Conservation (phyloP, 1,140 invertebrate species). For the Heliconius melpomene region DNA sequence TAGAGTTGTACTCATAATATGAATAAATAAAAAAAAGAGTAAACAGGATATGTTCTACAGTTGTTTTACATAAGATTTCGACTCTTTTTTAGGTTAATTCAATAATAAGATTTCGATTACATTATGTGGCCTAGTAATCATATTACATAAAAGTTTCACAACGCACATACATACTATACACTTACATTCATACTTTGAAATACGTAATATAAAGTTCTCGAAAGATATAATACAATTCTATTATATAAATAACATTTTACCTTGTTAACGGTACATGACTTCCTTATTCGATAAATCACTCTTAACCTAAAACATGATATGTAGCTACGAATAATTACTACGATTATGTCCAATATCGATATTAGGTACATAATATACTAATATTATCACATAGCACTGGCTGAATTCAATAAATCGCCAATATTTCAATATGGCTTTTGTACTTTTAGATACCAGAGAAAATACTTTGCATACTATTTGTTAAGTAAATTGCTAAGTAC, state of each 20-base stretch:
- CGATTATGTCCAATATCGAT: conserved; percentile 20
- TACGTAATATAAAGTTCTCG: conserved; percentile 11
- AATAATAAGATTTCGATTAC: background rate
- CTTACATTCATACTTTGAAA: background rate
- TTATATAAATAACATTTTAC: background rate
- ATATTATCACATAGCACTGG: conserved; percentile 74
- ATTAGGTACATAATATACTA: conserved; percentile 38
- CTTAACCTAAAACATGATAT: conserved; percentile 14
- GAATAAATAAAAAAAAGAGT: background rate
- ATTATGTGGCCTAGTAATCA: background rate
- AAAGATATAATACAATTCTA: background rate
- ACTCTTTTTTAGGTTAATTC: background rate
- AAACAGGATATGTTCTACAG: background rate
- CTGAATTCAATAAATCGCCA: conserved; percentile 55
- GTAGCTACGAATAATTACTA: conserved; percentile 18
- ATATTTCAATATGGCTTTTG: conserved; percentile 39
- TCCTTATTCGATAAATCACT: conserved; percentile 3
- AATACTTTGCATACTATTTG: background rate
- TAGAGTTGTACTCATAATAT: background rate
- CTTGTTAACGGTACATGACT: conserved; percentile 5
- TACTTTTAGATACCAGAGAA: conserved; percentile 29
- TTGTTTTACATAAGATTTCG: background rate
- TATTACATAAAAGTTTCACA: background rate
- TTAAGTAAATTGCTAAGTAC: background rate
- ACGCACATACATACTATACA: background rate